Evolutionary conservation across 2,888 invertebrate genomes (phyloP), one percentile per base, ranked within the genome.

Genomic region (Itoplectis maculator): DNA sequence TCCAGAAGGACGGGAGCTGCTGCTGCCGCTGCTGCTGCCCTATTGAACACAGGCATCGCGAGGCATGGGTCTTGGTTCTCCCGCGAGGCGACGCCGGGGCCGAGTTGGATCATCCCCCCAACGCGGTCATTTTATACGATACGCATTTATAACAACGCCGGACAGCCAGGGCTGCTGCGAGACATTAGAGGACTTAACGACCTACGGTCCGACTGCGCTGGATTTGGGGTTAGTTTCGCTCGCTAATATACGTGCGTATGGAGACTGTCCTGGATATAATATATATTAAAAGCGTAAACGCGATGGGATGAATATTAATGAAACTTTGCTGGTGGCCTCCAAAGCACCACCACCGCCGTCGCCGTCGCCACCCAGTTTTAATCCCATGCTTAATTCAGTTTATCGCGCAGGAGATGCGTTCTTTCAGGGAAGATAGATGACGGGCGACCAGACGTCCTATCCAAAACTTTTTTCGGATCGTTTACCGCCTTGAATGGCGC

Each of bases 71-170:
- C 49, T 42, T 35, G 72, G 54, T n/a, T n/a, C 61, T 15, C 63
- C 35, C 66, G 59, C 59, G 18, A 72, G 63, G 45, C 68, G 56
- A 23, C 49, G 23, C 35, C 63, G 29, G 29, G 29, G 29, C 29
- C 3, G 5, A 2, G 51, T 51, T 47, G 40, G 54, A 45, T 45
- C 42, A 51, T 70, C 56, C 79, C n/a, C 65, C 79, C 51, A 56
- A 77, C 73, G 68, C 82, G 83, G 82, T 84, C 81, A 82, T 84
- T 82, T 77, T 56, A 54, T 45, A 78, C 80, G 73, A 83, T 81
- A 76, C 82, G 75, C 83, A 85, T 84, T 85, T 84, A 84, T 85
- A 83, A 81, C 79, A 65, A 73, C 61, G 65, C 29, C 13, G 23
- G 49, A 45, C 29, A 29, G 29, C 29, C 59, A 69, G 76, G 47